These are phyloP conservation scores for Brachionus rotundiformis DNA, from an alignment of 1,140 invertebrate species.

Conservation along the genomic window DNA sequence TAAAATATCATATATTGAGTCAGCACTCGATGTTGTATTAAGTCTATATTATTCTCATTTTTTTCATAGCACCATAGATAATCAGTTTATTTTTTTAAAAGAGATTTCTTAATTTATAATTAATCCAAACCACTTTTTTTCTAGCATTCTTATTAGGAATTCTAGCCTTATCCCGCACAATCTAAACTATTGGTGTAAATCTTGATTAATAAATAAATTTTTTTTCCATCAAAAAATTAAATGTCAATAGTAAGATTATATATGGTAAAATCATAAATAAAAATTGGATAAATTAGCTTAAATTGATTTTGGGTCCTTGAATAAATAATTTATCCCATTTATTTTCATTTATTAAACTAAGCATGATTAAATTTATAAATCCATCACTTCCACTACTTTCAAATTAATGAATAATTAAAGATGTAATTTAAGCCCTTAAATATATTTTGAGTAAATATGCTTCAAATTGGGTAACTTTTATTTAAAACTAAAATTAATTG, in stretches of 20 bases:
- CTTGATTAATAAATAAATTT: not conserved
- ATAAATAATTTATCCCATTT: not conserved
- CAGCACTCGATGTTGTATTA: not conserved
- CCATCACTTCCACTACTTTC: slow-evolving; percentile 11
- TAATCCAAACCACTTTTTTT: not conserved
- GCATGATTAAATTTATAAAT: not conserved
- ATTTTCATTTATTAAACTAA: not conserved
- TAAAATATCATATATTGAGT: slow-evolving; percentile 16
- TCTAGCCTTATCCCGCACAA: not conserved
- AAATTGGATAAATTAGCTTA: not conserved
- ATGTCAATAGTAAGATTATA: not conserved
- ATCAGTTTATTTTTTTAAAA: not conserved
- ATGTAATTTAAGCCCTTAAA: not conserved
- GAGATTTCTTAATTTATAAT: not conserved
- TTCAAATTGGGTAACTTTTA: not conserved
- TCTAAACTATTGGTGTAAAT: not conserved
- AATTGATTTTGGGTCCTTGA: not conserved
- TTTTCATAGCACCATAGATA: not conserved
- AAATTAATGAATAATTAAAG: not conserved
- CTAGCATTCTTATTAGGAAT: not conserved
- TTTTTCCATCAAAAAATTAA: not conserved
- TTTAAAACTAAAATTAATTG: not conserved
- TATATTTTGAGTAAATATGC: not conserved
- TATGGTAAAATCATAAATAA: not conserved
- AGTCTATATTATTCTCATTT: slow-evolving; percentile 8